Evolutionary conservation across 2,113 vertebrate species (phyloP).

Genomic region (Heterotilapia buettikoferi): DNA sequence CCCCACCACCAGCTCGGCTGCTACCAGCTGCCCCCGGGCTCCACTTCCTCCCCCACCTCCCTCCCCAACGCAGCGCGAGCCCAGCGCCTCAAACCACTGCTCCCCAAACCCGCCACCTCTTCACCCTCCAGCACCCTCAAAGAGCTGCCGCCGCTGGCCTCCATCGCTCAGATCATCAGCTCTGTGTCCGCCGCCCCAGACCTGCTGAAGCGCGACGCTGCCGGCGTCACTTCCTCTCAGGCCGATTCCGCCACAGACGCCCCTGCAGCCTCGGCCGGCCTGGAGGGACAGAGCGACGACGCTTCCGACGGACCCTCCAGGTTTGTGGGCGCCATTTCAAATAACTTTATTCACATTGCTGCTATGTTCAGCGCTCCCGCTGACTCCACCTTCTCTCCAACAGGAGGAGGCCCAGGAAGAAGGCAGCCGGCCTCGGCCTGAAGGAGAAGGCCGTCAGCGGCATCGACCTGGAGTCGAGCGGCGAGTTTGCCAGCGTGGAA

Average conservation of each 20-base stretch:
- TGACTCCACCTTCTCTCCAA: background rate
- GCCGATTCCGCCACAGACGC: background rate
- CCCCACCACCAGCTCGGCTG: constrained; percentile 70
- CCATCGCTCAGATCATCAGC: constrained; percentile 97
- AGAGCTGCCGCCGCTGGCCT: constrained; percentile 89
- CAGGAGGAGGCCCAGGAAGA: constrained; percentile 55
- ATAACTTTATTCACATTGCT: background rate
- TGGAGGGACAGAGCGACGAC: background rate
- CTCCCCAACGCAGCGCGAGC: constrained; percentile 66
- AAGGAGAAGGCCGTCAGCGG: constrained; percentile 29
- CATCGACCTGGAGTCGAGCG: constrained; percentile 91
- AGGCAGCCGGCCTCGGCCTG: background rate
- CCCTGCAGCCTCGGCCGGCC: background rate
- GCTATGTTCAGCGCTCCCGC: background rate
- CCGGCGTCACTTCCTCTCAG: background rate
- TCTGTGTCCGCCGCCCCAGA: constrained; percentile 88
- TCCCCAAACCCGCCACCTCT: constrained; percentile 83
- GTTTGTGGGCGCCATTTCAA: constrained; percentile 19
- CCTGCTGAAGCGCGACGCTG: constrained; percentile 79
- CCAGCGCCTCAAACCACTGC: constrained; percentile 85
- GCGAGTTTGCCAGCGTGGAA: constrained; percentile 96
- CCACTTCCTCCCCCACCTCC: constrained; percentile 60
- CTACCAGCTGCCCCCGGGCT: constrained; percentile 76
- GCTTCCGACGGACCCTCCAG: background rate
- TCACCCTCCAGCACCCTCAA: constrained; percentile 63